Percentiles rank a stretch among this genome's conserved stretches.
These are phyloP conservation scores for Oscheius onirici DNA, from an alignment of 2,888 invertebrate genomes.

Conservation along the genomic window DNA sequence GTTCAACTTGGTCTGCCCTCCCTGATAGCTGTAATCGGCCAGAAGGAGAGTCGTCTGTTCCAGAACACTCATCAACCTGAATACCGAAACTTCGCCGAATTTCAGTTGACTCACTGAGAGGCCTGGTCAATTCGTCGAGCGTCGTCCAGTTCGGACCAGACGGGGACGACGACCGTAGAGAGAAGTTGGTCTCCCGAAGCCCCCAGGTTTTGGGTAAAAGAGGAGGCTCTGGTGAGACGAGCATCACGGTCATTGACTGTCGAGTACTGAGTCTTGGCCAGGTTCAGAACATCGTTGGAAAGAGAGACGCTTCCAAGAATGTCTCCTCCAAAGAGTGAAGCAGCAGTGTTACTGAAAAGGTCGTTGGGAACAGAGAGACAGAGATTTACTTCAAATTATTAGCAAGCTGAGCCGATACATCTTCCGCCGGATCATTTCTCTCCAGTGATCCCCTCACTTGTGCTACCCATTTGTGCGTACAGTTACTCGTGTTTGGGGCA, in stretches of 20 bases:
- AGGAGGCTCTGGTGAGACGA: constrained; percentile 39
- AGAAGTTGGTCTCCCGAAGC: constrained; percentile 60
- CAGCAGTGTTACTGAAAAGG: constrained; percentile 37
- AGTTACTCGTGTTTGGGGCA: constrained; percentile 51
- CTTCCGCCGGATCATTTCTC: constrained; percentile 47
- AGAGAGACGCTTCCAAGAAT: constrained; percentile 50
- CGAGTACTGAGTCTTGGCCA: constrained; percentile 51
- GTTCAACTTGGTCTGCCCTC: constrained; percentile 36
- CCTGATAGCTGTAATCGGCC: constrained; percentile 49
- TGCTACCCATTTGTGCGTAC: constrained; percentile 56
- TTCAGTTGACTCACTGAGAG: constrained; percentile 23
- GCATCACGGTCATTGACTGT: constrained; percentile 42
- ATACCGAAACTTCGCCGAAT: neutral
- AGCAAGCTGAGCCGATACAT: constrained; percentile 41
- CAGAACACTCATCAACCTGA: constrained; percentile 57
- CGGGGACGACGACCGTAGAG: constrained; percentile 36
- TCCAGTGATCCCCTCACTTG: constrained; percentile 40
- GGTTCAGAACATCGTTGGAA: constrained; percentile 41
- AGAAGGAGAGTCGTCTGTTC: constrained; percentile 57
- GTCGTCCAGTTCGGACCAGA: constrained; percentile 55
- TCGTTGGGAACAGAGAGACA: neutral
- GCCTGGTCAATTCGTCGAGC: constrained; percentile 44
- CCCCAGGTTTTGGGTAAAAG: constrained; percentile 59
- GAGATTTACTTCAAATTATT: constrained; percentile 40
- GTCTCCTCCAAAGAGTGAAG: constrained; percentile 55